Percentiles rank a stretch among this genome's conserved stretches.
Conservation (phyloP, 2,797 vertebrate genomes). For the Cichlasoma orientale region DNA sequence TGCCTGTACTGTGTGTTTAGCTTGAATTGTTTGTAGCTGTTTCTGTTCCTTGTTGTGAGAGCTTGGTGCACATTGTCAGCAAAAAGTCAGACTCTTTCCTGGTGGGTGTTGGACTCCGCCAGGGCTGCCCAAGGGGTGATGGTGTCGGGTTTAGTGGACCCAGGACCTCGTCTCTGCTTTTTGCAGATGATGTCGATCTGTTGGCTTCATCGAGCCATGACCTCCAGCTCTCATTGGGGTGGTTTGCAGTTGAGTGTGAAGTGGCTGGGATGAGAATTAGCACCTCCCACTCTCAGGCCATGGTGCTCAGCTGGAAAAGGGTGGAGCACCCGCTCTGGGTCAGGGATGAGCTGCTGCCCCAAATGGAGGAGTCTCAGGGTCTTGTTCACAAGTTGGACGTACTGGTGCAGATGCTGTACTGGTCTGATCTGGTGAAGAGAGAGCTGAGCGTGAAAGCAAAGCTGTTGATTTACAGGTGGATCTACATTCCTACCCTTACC, state of each 20-base stretch:
- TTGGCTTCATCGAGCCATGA: background rate
- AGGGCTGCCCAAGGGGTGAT: background rate
- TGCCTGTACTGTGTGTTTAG: background rate
- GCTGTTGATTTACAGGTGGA: background rate
- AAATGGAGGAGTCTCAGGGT: background rate
- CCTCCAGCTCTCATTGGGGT: background rate
- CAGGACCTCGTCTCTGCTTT: background rate
- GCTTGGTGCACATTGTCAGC: background rate
- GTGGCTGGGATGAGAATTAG: background rate
- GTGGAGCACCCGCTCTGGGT: background rate
- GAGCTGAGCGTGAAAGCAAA: background rate
- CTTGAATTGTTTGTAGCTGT: background rate
- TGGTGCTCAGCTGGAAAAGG: background rate
- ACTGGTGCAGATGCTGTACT: background rate
- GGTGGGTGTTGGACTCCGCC: background rate
- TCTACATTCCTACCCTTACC: background rate
- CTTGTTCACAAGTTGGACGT: background rate
- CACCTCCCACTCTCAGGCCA: background rate
- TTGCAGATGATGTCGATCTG: background rate
- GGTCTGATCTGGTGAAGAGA: background rate
- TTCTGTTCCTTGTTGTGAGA: background rate
- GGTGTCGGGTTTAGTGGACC: rapidly evolving
- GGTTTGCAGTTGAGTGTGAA: background rate
- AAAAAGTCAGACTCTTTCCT: background rate
- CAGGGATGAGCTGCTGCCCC: background rate